Evolutionary conservation across 1,140 invertebrate genomes (phyloP).

Genomic region (Bemisia tabaci): DNA sequence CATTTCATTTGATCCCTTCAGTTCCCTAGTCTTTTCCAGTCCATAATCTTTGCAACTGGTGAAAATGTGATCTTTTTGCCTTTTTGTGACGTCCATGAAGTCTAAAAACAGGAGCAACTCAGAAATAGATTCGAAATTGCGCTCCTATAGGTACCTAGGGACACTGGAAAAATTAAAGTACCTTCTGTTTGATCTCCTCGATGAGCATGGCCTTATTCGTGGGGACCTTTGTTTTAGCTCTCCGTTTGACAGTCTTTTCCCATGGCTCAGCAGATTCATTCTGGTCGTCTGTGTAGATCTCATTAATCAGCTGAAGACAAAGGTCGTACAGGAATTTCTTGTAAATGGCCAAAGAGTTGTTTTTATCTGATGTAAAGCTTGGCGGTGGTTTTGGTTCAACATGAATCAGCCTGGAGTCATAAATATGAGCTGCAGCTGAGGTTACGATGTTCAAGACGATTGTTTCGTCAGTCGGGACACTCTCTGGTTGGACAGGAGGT

Average conservation of each 20-base stretch:
- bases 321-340: slow-evolving; percentile 48
- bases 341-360: slow-evolving; percentile 30
- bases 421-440: slow-evolving; percentile 33
- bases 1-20: too few species aligned
- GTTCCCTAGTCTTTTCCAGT: too few species aligned
- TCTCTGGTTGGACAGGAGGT: slow-evolving; percentile 33
- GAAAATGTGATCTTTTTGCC: too few species aligned
- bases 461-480: slow-evolving; percentile 5
- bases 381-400: slow-evolving; percentile 5
- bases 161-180: slow-evolving; percentile 26
- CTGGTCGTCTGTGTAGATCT: slow-evolving; percentile 34
- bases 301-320: slow-evolving; percentile 43
- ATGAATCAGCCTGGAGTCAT: slow-evolving; percentile 25
- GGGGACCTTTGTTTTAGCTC: slow-evolving; percentile 28
- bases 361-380: slow-evolving; percentile 21
- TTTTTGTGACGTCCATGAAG: too few species aligned
- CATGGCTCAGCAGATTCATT: slow-evolving; percentile 37
- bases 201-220: slow-evolving; percentile 31
- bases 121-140: too few species aligned
- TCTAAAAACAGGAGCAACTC: too few species aligned
- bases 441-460: slow-evolving; percentile 28
- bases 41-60: too few species aligned
- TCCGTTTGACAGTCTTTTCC: slow-evolving; percentile 33
- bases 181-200: slow-evolving; percentile 14
- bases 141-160: too few species aligned